Conservation (phyloP, 2,797 vertebrate genomes). For the Cichlasoma orientale region DNA sequence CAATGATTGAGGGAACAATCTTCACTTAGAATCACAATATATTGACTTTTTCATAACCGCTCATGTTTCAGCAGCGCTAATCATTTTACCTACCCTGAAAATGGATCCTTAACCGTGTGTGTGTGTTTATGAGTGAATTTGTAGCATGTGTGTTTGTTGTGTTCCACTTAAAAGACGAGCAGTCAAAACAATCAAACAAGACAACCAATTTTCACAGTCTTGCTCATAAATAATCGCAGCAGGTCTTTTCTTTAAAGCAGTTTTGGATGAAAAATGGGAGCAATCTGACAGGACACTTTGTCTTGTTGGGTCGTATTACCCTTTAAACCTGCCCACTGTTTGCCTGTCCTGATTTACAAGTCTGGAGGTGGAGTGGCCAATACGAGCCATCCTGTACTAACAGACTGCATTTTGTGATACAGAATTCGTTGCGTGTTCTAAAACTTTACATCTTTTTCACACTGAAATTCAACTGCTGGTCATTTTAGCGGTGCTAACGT, state of each 20-base stretch:
- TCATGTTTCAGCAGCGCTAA: conserved; percentile 80
- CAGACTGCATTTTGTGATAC: conserved; percentile 72
- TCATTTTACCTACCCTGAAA: conserved; percentile 72
- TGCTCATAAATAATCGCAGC: conserved; percentile 7
- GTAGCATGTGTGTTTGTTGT: neutral
- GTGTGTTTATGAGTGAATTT: neutral
- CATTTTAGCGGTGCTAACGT: neutral
- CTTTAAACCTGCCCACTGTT: neutral
- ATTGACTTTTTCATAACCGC: conserved; percentile 83
- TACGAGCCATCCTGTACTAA: conserved; percentile 58
- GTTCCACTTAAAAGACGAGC: neutral
- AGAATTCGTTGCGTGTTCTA: conserved; percentile 62
- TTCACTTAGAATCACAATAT: conserved; percentile 82
- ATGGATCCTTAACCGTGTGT: conserved; percentile 47
- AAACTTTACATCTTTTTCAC: rapidly evolving
- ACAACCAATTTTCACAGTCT: neutral
- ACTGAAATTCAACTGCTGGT: neutral
- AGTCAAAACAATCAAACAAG: neutral
- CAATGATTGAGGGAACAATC: conserved; percentile 79
- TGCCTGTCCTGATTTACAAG: conserved; percentile 44
- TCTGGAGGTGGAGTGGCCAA: conserved; percentile 49
- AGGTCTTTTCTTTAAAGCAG: neutral
- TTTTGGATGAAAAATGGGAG: conserved; percentile 22
- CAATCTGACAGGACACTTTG: conserved; percentile 7
- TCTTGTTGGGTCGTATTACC: conserved; percentile 25